Evolutionary conservation across 2,113 vertebrate genomes (phyloP).

Genomic region (Oreochromis spilurus): DNA sequence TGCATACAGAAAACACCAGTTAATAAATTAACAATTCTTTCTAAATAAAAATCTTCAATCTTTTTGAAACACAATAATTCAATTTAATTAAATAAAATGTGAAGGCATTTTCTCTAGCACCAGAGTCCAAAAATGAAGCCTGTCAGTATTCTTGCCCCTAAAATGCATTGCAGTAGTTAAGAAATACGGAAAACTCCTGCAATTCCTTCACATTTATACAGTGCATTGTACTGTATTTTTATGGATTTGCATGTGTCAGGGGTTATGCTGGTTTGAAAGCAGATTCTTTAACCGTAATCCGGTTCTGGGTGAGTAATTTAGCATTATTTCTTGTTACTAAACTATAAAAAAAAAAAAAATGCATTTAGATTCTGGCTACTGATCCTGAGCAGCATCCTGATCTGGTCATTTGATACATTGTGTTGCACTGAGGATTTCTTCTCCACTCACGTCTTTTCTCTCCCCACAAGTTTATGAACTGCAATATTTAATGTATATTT

Average conservation of each 20-base stretch:
- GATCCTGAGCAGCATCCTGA: neutral
- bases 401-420: neutral
- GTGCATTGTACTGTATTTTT: neutral
- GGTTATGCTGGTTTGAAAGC: neutral
- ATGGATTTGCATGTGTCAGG: neutral
- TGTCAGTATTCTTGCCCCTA: neutral
- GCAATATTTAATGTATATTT: fast-evolving
- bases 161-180: neutral
- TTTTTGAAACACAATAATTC: neutral
- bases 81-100: neutral
- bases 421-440: neutral
- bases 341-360: neutral
- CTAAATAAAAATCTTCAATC: neutral
- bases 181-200: fast-evolving
- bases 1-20: neutral
- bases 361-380: neutral
- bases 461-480: fast-evolving
- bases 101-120: neutral
- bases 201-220: neutral
- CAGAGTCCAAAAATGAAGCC: neutral
- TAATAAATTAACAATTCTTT: neutral
- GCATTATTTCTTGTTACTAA: neutral
- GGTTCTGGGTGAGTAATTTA: neutral
- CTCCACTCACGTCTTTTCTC: neutral
- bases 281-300: neutral